These are phyloP conservation scores for Phania funesta DNA, from an alignment of 2,888 invertebrate genomes.

Conservation along the genomic window DNA sequence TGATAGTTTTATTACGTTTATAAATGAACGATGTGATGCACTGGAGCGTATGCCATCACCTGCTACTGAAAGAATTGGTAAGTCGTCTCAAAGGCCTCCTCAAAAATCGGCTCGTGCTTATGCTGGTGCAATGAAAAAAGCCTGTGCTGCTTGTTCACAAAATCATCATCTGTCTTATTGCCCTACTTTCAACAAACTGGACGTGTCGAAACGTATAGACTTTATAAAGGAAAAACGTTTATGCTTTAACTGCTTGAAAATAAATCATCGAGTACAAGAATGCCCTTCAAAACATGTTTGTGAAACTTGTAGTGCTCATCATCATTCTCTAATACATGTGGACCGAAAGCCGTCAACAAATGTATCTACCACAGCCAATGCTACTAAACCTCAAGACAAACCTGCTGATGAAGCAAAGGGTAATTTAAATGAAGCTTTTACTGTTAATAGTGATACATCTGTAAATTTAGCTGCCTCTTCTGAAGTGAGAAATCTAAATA, in stretches of 20 bases:
- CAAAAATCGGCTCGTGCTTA: slow-evolving; percentile 18
- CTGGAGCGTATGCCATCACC: no score
- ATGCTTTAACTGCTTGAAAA: not conserved
- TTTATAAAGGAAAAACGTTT: not conserved
- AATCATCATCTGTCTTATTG: slow-evolving; percentile 24
- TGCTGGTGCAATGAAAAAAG: slow-evolving; percentile 2
- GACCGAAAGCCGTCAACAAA: not conserved
- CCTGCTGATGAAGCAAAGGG: not conserved
- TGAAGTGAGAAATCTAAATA: no score
- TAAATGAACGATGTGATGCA: no score
- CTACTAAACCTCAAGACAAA: no score
- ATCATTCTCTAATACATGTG: not conserved
- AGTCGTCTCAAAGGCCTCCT: no score
- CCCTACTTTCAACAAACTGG: slow-evolving; percentile 2
- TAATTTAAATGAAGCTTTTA: no score
- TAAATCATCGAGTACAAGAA: not conserved
- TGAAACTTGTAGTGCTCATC: not conserved
- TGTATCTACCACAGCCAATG: no score
- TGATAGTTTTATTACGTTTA: no score
- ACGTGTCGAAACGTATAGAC: not conserved
- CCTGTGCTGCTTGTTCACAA: slow-evolving; percentile 12
- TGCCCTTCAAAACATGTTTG: not conserved
- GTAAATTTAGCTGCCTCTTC: no score
- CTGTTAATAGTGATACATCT: no score
- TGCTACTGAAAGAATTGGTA: not conserved